Evolutionary conservation across 1,140 invertebrate species (phyloP).

Genomic region (Euschistus heros): DNA sequence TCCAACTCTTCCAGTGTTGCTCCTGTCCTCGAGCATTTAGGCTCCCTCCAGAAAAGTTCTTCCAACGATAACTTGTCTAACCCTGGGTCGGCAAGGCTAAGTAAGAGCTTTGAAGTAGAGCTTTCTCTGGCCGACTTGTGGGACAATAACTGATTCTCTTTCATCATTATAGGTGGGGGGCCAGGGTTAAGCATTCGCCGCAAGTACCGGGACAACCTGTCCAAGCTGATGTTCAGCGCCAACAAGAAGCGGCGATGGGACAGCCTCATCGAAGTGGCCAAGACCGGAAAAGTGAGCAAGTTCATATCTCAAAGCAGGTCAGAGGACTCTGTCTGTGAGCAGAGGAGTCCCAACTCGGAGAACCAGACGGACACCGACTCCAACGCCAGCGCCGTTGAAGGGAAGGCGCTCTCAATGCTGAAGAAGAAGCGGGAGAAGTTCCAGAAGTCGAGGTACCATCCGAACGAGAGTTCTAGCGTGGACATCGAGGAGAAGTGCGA

Average conservation of each 20-base stretch:
- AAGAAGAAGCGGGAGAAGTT: conserved; percentile 69
- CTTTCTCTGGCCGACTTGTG: background rate
- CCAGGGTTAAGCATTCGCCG: conserved; percentile 4
- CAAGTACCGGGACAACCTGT: conserved; percentile 23
- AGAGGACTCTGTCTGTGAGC: conserved; percentile 66
- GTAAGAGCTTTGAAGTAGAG: conserved; percentile 29
- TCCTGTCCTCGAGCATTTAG: conserved; percentile 63
- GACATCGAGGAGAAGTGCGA: conserved; percentile 33
- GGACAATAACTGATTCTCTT: too few species aligned
- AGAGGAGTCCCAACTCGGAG: conserved; percentile 27
- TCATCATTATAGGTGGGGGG: background rate
- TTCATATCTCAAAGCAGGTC: conserved; percentile 62
- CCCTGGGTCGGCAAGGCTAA: conserved; percentile 36
- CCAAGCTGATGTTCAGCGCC: conserved; percentile 25
- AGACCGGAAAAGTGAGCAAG: conserved; percentile 58
- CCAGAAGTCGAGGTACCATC: conserved; percentile 57
- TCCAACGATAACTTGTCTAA: conserved; percentile 24
- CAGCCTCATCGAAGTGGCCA: conserved; percentile 75
- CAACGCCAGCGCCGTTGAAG: conserved; percentile 34
- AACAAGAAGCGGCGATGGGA: conserved; percentile 45
- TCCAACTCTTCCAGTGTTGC: conserved; percentile 18
- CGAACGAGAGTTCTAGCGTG: conserved; percentile 39
- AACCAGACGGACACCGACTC: conserved; percentile 39
- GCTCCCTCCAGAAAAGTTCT: conserved; percentile 45
- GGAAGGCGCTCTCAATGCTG: conserved; percentile 49